Conservation (phyloP, 2,113 vertebrate genomes). For the Campylomormyrus numenius region DNA sequence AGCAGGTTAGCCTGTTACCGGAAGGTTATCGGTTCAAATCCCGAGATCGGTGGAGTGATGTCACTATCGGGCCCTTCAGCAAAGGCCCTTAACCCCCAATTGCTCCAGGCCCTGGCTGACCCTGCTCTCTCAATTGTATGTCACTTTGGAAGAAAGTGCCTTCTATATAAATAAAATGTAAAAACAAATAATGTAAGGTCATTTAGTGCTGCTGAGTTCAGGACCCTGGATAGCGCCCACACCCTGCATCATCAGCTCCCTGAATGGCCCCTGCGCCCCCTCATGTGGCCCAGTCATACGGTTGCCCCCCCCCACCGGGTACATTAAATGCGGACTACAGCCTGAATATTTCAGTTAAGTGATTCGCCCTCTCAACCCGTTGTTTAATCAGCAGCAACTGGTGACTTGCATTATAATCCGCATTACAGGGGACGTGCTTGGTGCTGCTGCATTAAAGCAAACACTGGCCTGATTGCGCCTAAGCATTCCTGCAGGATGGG, state of each 20-base stretch:
- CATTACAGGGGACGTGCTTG: not conserved
- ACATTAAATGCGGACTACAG: not conserved
- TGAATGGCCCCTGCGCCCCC: not conserved
- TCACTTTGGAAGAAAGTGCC: not conserved
- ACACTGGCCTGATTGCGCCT: not conserved
- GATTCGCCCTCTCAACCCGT: not conserved
- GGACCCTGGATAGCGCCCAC: not conserved
- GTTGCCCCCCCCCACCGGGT: not conserved
- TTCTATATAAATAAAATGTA: not conserved
- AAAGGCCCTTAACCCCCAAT: not conserved
- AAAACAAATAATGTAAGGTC: conserved; percentile 26
- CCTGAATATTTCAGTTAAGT: not conserved
- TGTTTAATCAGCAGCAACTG: not conserved
- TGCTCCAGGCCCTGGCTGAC: not conserved
- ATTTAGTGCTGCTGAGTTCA: not conserved
- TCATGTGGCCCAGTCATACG: not conserved
- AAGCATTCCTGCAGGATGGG: not conserved
- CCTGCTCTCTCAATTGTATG: not conserved
- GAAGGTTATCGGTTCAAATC: not conserved
- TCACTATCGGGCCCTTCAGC: not conserved
- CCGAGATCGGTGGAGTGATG: not conserved
- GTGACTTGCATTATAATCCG: not conserved
- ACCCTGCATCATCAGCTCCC: not conserved
- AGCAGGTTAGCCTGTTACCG: not conserved
- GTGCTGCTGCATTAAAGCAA: not conserved